Evolutionary conservation across 2,113 vertebrate genomes (phyloP).

Genomic region (Tylochromis polylepis): DNA sequence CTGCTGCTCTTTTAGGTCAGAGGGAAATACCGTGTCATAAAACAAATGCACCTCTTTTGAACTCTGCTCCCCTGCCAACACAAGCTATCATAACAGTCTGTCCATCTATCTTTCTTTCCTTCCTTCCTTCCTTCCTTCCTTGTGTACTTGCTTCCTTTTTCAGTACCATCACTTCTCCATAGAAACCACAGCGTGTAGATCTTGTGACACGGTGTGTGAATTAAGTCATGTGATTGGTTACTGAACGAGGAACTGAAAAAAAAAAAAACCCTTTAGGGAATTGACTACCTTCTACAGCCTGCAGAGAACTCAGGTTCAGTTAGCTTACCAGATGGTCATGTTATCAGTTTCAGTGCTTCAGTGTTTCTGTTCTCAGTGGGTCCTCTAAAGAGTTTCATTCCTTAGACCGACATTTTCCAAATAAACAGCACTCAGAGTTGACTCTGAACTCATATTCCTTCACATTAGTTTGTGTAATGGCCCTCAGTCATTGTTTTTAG

Average conservation of each 20-base stretch:
- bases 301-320: background rate
- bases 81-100: background rate
- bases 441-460: background rate
- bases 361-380: background rate
- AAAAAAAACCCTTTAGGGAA: background rate
- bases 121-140: background rate
- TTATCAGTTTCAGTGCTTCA: background rate
- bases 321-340: background rate
- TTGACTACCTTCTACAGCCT: background rate
- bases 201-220: background rate
- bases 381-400: background rate
- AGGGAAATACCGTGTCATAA: background rate
- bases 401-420: background rate
- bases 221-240: constrained; percentile 8
- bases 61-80: background rate
- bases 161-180: background rate
- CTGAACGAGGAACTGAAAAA: constrained; percentile 14
- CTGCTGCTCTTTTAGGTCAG: background rate
- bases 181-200: background rate
- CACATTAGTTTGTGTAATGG: background rate
- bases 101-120: background rate
- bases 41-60: constrained; percentile 9
- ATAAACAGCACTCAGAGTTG: background rate
- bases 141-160: background rate
- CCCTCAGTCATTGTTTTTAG: background rate